Evolutionary conservation across 2,888 invertebrate species (phyloP).

Genomic region (Noctua fimbriata): DNA sequence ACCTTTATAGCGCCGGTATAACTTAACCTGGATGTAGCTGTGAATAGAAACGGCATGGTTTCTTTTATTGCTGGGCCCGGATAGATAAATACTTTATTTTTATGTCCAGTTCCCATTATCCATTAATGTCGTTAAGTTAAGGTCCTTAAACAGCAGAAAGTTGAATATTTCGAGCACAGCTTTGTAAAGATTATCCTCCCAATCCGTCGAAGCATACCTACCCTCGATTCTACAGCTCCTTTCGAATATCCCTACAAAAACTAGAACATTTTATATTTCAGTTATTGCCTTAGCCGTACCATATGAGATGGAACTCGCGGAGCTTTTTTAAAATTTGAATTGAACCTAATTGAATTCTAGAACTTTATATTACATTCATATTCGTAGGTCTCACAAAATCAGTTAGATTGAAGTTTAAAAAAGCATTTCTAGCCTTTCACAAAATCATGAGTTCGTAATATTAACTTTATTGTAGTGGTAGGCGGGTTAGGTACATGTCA

Average conservation of each 20-base stretch:
- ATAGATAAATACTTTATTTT: conserved; percentile 65
- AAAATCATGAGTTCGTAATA: neutral
- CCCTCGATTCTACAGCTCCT: conserved; percentile 40
- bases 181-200: conserved; percentile 69
- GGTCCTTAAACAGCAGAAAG: conserved; percentile 63
- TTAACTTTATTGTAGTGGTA: neutral
- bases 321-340: conserved; percentile 50
- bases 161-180: conserved; percentile 69
- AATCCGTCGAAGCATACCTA: conserved; percentile 58
- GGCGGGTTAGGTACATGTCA: neutral
- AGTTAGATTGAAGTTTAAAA: neutral
- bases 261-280: conserved; percentile 64
- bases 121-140: conserved; percentile 65
- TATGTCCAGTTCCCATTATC: conserved; percentile 58
- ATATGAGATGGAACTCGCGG: conserved; percentile 37
- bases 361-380: conserved; percentile 33
- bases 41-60: conserved; percentile 72
- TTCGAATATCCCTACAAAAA: conserved; percentile 61
- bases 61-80: conserved; percentile 70
- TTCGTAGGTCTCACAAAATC: conserved; percentile 8
- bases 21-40: conserved; percentile 74
- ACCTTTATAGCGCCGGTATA: conserved; percentile 74
- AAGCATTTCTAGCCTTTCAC: neutral
- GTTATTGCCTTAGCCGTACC: conserved; percentile 59
- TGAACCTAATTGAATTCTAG: conserved; percentile 41